Conservation (phyloP, 1,140 invertebrate genomes). For the Drosophila burlai region DNA sequence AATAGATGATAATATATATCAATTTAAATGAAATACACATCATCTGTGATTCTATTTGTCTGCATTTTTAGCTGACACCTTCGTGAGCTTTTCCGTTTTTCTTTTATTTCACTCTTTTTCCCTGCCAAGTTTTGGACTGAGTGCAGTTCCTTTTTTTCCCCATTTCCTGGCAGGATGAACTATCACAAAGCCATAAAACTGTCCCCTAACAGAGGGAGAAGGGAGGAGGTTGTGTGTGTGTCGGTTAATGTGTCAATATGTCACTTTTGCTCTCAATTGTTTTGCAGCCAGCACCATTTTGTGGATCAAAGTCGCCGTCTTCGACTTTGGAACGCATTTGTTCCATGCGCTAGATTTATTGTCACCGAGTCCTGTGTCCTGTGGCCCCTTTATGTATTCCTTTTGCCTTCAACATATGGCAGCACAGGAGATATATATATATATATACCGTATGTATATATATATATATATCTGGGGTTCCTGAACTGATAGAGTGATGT, state of each 20-base stretch:
- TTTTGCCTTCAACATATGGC: constrained; percentile 20
- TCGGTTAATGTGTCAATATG: constrained; percentile 54
- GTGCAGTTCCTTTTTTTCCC: constrained; percentile 21
- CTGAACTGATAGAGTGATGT: constrained; percentile 41
- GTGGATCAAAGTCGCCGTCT: constrained; percentile 51
- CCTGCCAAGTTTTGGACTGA: constrained; percentile 46
- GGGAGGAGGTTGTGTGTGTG: background rate
- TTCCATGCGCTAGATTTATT: constrained; percentile 53
- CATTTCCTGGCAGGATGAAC: constrained; percentile 26
- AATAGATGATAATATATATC: background rate
- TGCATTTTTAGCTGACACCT: constrained; percentile 6
- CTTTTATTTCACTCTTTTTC: background rate
- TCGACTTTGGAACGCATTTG: constrained; percentile 52
- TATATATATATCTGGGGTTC: constrained; percentile 5
- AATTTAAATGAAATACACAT: background rate
- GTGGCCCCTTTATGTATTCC: constrained; percentile 23
- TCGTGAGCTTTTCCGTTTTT: background rate
- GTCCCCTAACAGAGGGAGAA: background rate
- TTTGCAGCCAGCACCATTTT: constrained; percentile 48
- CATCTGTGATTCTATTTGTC: background rate
- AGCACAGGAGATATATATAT: background rate
- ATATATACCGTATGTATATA: background rate
- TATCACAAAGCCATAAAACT: constrained; percentile 53
- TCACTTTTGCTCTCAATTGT: constrained; percentile 56
- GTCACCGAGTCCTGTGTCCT: constrained; percentile 32